Base-by-base conservation (phyloP, 2,797 vertebrate species). In the Staurois parvus region DNA sequence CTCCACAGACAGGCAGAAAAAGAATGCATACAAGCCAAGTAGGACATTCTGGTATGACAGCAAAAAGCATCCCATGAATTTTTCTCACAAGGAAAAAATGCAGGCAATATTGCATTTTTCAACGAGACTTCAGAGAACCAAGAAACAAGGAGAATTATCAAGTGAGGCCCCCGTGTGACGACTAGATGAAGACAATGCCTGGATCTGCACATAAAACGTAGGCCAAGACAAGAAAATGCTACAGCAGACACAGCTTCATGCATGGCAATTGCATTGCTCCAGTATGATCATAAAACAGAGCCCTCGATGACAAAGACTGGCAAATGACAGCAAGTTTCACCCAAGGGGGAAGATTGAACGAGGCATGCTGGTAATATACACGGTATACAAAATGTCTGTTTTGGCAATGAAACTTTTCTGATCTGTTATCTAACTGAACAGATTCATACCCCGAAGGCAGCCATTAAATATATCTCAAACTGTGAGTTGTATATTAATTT, bases 101-200 rank as follows among this genome's bases (percentile, higher is more conserved):
- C 4, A 30, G 64, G 29, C 26, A 72, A 79, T 79, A 67, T 79
- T 79, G 45, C 48, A 80, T 34, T 70, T 80, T 72, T 80, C 32
- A 72, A 21, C 45, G 11, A 37, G 21, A 26, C 77, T 45, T 79
- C 62, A 67, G 21, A 68, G 28, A 48, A 28, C 40, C 30, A 13
- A 45, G 67, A 70, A 34, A 80, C 78, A 52, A 80, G 78, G n/a
- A 59, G 78, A 80, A 80, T 80, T 80, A 29, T 37, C 78, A 80
- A 59, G 68, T 56, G 45, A 48, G 64, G 66, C 42, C 76, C 76
- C 76, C 26, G 59, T 34, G 32, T 26, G 32, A 1, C 32, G 56
- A 78, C 32, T 62, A 66, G 76, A 66, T 37, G 30, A 78, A 59
- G 42, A 78, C 76, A 79, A 45, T 67, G 64, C 40, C 29, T 26